Evolutionary conservation across 2,113 vertebrate species (phyloP), one percentile per base, ranked within the genome.

Genomic region (Caretta caretta): DNA sequence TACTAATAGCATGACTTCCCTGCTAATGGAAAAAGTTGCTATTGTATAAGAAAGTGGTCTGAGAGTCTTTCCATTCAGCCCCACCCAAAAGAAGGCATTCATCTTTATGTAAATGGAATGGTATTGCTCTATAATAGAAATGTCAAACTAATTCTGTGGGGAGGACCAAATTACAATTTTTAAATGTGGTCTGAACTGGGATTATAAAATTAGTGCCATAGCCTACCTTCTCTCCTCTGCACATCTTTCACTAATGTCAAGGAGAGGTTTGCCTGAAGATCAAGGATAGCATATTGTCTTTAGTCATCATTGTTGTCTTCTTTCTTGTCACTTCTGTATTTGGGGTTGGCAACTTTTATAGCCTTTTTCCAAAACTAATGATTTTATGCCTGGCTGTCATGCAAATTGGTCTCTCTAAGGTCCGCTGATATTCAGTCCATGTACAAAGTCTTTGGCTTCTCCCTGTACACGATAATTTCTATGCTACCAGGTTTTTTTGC

Each of bases 91-190:
- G 1, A 50, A 83, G 86, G 85, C 81, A 75, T 90, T 96, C 6
- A 4, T 90, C 95, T 92, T 89, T 97, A 95, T 97, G 96, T 97
- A 95, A 97, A 91, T 48, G 72, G 87, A 95, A 96, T 72, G 19
- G 69, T 72, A 38, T 22, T 38, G 17, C n/a, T 72, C 69, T 42
- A 72, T 10, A 31, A 42, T 24, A 97, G 95, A 97, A 97, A 94
- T 92, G 92, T 95, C 90, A 76, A 80, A 72, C 83, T 97, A 94
- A 88, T 83, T 93, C 94, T 90, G 57, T 94, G 86, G 13, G 92
- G 86, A 93, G 90, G 92, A 90, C 92, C 92, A 83, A 91, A 96
- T 96, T 97, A 94, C 95, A 95, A 96, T 93, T 91, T 96, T 93
- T 79, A 91, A 94, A 97, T 96, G 95, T 0, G 0, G 94, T 94